These are phyloP conservation scores for Helicolenus hilgendorfi DNA, from an alignment of 2,797 vertebrate genomes.

Conservation along the genomic window DNA sequence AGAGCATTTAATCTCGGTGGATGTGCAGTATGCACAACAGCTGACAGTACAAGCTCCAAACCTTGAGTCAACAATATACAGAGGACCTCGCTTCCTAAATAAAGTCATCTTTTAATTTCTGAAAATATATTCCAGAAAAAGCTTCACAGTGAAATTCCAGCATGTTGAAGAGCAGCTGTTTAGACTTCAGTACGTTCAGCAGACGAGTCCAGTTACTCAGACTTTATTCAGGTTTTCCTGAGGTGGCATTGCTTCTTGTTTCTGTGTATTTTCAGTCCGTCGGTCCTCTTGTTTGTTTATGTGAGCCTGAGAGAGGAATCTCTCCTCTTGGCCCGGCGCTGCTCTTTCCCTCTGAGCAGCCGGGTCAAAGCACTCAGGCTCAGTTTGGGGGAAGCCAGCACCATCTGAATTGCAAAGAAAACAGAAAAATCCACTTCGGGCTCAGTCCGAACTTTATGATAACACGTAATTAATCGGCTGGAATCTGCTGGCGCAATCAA, in stretches of 20 bases:
- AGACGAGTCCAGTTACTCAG: neutral
- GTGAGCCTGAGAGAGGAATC: conserved; percentile 82
- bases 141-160: neutral
- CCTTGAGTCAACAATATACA: neutral
- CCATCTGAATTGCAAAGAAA: conserved; percentile 85
- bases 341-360: conserved; percentile 74
- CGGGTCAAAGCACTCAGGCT: conserved; percentile 79
- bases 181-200: neutral
- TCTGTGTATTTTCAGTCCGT: conserved; percentile 5
- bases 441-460: conserved; percentile 76
- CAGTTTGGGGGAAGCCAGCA: conserved; percentile 80
- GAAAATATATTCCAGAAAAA: neutral
- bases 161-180: neutral
- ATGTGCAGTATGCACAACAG: too few species aligned
- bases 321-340: conserved; percentile 74
- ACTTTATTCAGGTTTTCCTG: neutral
- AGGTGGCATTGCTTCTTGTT: neutral
- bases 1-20: neutral
- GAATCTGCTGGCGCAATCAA: conserved; percentile 86
- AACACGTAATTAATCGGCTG: conserved; percentile 85
- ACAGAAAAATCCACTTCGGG: conserved; percentile 77
- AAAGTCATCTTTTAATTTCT: neutral
- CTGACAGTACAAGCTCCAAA: neutral
- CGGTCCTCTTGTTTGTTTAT: conserved; percentile 77
- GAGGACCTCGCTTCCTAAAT: neutral